phyloP scores from a whole-genome alignment of 2,888 invertebrate genomes.

The Habrosyne pyritoides region DNA sequence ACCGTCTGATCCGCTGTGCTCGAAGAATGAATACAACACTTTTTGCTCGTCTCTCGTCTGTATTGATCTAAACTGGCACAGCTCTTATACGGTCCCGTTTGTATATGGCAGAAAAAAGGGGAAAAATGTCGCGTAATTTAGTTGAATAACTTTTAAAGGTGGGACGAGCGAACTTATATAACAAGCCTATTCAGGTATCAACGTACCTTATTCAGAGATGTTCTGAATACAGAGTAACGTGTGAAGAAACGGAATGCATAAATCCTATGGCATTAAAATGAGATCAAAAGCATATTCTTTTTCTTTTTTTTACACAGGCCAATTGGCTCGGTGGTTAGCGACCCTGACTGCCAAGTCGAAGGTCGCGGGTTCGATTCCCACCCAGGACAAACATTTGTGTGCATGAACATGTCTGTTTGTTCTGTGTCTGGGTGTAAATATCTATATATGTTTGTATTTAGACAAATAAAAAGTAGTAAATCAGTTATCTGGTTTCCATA shows the following conservation, averaged over 20 bases:
- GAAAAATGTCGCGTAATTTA: neutral
- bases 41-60: constrained; percentile 22
- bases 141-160: constrained; percentile 1
- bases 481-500: no score
- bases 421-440: no score
- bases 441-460: no score
- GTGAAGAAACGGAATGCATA: constrained; percentile 11
- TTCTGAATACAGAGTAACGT: neutral
- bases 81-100: constrained; percentile 21
- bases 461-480: no score
- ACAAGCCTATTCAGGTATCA: neutral
- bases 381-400: no score
- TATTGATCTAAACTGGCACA: constrained; percentile 18
- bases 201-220: neutral
- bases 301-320: no score
- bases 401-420: no score
- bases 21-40: constrained; percentile 7
- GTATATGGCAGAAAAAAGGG: neutral
- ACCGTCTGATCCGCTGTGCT: neutral
- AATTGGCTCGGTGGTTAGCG: no score
- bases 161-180: neutral
- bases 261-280: no score
- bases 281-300: no score
- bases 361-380: no score
- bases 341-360: no score